Base-by-base conservation (phyloP, 2,888 invertebrate genomes). In the Scaptomyza polygonia region DNA sequence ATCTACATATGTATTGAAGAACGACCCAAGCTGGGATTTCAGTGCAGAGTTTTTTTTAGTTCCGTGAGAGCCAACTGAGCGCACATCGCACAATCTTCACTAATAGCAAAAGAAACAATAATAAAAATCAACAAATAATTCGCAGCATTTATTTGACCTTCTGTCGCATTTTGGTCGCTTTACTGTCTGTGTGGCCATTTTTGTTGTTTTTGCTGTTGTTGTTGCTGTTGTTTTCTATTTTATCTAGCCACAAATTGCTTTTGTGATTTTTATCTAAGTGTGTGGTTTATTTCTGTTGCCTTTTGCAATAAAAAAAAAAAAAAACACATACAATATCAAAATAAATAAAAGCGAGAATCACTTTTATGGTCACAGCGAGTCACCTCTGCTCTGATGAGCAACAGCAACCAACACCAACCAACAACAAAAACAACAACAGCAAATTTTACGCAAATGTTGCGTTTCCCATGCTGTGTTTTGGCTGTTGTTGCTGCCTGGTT, bases 191-290 rank as follows among this genome's bases (percentile, higher is more conserved):
- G 67, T 74, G 72, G 69, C 77, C 63, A 69, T 57, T 59, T 44
- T 5, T 34, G 47, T 48, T 62, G 54, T n/a, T n/a, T n/a, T n/a
- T n/a, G n/a, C n/a, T 34, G 47, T 48, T 62, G 54, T 57, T 59
- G 40, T 5, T 34, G 47, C 43, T 62, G 54, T 48, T 44, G 42
- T 47, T 45, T 53, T 64, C 40, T 65, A 85, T 89, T 89, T 89
- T 89, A 89, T 89, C 89, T 89, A 89, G 89, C 58, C 76, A 78
- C 80, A 88, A 89, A 89, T 89, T 89, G 89, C 89, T 84, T 89
- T 89, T 85, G 86, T 89, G 89, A 89, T 89, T 88, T 89, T 88
- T 87, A 89, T 89, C 89, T 88, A 79, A 86, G 78, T 82, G 81
- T 81, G 84, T 80, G 86, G 86, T 80, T 83, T 86, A 73, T 79